phyloP scores from a whole-genome alignment of 2,888 invertebrate species.

The Xylocampa areola region DNA sequence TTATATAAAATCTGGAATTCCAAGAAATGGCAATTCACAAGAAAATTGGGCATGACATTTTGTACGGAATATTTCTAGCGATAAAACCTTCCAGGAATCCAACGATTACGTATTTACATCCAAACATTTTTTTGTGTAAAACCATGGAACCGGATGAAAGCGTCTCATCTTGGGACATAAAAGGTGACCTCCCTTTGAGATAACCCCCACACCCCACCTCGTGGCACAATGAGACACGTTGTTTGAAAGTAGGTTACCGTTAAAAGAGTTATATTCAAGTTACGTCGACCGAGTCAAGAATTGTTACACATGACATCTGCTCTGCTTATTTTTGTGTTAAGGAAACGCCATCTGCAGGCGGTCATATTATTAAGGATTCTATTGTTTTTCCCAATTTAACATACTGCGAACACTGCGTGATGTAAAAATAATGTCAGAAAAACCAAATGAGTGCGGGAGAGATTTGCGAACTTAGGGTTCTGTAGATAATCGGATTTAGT shows the following conservation, averaged over 20 bases:
- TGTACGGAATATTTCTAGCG: slow-evolving; percentile 2
- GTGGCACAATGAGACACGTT: slow-evolving; percentile 59
- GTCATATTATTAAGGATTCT: slow-evolving; percentile 11
- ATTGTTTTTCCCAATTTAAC: slow-evolving; percentile 7
- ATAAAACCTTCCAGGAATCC: slow-evolving; percentile 8
- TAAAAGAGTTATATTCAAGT: slow-evolving; percentile 65
- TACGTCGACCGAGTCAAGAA: slow-evolving; percentile 40
- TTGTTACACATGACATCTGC: slow-evolving; percentile 41
- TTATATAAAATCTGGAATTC: no score
- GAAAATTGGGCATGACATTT: slow-evolving; percentile 6
- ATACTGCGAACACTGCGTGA: no score
- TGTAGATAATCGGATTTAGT: no score
- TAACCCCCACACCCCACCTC: slow-evolving; percentile 14
- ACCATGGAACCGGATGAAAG: slow-evolving; percentile 36
- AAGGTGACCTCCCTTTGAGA: slow-evolving; percentile 74
- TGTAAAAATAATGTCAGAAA: neutral
- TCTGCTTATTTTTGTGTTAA: slow-evolving; percentile 10
- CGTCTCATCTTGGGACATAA: slow-evolving; percentile 62
- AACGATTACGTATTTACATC: slow-evolving; percentile 36
- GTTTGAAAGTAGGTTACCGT: slow-evolving; percentile 72
- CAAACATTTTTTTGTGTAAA: slow-evolving; percentile 35
- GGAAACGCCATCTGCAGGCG: slow-evolving; percentile 18
- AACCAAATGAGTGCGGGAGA: no score
- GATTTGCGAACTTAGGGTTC: no score
- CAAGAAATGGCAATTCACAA: slow-evolving; percentile 6